phyloP scores from a whole-genome alignment of 2,113 vertebrate species.

The Phalacrocorax brasilianus region DNA sequence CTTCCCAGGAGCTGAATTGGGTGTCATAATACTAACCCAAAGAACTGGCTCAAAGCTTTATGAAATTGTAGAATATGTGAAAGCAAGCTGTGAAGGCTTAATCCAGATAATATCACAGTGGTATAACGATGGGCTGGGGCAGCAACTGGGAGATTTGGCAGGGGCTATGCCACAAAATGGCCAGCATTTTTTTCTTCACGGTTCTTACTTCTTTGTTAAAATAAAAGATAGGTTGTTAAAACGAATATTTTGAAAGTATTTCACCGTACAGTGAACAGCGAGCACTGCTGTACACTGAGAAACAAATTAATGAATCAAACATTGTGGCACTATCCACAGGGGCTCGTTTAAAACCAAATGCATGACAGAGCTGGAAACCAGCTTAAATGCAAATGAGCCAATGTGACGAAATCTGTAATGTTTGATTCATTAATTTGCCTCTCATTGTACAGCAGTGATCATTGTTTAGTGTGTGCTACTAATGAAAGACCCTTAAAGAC shows the following conservation, averaged over 20 bases:
- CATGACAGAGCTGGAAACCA: conserved; percentile 64
- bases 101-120: conserved; percentile 69
- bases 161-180: neutral
- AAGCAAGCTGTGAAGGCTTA: conserved; percentile 67
- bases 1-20: conserved; percentile 55
- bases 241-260: conserved; percentile 52
- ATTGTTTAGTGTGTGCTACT: conserved; percentile 44
- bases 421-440: conserved; percentile 70
- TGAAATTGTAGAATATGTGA: conserved; percentile 59
- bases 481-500: conserved; percentile 39
- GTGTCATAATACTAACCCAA: conserved; percentile 20
- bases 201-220: conserved; percentile 37
- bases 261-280: conserved; percentile 22
- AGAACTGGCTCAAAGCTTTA: conserved; percentile 57
- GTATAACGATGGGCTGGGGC: conserved; percentile 48
- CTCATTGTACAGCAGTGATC: conserved; percentile 55
- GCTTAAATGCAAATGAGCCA: conserved; percentile 61
- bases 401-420: conserved; percentile 64
- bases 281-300: conserved; percentile 43
- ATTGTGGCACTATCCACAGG: conserved; percentile 62
- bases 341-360: conserved; percentile 65
- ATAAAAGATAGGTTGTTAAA: conserved; percentile 36
- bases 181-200: neutral
- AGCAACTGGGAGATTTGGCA: conserved; percentile 65
- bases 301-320: conserved; percentile 66